Conservation (phyloP, 2,797 vertebrate species). For the Pogoniulus pusillus region DNA sequence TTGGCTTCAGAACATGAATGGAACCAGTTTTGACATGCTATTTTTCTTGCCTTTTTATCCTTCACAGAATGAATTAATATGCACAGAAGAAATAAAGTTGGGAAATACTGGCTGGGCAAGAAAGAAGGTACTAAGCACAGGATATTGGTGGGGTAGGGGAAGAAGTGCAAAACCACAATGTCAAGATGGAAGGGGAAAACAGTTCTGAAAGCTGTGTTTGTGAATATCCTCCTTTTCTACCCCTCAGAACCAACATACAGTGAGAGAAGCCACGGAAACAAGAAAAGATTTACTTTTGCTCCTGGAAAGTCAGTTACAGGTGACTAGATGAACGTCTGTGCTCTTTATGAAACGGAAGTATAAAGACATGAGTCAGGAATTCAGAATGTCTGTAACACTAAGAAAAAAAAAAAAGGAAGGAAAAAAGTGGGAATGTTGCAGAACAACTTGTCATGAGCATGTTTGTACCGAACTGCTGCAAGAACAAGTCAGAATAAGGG, state of each 20-base stretch:
- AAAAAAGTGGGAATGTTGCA: background rate
- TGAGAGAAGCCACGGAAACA: background rate
- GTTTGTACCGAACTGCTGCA: background rate
- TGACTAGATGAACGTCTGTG: background rate
- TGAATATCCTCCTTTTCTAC: background rate
- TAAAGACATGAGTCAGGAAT: background rate
- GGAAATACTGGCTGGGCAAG: background rate
- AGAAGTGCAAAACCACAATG: background rate
- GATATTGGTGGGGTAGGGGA: background rate
- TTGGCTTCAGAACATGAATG: background rate
- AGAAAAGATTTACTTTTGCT: background rate
- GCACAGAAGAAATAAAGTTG: background rate
- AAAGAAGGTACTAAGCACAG: background rate
- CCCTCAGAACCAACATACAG: background rate
- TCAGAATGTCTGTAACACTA: background rate
- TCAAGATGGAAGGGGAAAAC: background rate
- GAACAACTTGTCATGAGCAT: fast-evolving
- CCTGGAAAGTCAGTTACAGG: background rate
- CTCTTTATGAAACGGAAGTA: background rate
- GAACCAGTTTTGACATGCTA: background rate
- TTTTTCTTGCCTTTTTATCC: background rate
- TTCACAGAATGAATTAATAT: background rate
- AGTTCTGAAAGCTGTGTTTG: background rate
- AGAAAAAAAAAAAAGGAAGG: background rate
- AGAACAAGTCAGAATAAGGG: background rate